Base-by-base conservation (phyloP, 2,888 invertebrate genomes). In the Epirrita christyi region DNA sequence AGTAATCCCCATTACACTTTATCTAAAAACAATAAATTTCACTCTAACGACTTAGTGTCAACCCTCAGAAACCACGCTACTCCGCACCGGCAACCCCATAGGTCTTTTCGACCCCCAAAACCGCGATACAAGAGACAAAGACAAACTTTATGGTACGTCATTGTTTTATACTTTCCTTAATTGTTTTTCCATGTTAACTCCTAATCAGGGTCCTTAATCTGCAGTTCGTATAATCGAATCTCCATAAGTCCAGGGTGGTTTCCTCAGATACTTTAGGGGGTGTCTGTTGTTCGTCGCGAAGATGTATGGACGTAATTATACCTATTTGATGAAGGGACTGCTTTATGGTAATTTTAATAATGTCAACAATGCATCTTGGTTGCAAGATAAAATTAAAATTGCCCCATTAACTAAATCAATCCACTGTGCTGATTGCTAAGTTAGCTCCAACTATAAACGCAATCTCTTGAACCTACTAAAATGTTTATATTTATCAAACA, bases 151-250 rank as follows among this genome's bases (percentile, higher is more conserved):
- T 80, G 84, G 78, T 81, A 76, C 75, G 80, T 86, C 88, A 88
- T 89, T 88, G 88, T 88, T 84, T 81, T 75, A 83, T 80, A 83
- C 85, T 83, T 85, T 81, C 83, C 80, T 81, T 89, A 89, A 90
- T 90, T 90, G 90, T 90, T 90, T 90, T 90, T 89, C 90, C 88
- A 80, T 90, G 89, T 89, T 82, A 78, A 75, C 71, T 78, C 79
- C 76, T 84, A 80, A 86, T 83, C 85, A 72, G 86, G 83, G 81
- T 78, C 65, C 72, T 70, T 86, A 84, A 88, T 86, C 87, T 85
- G 76, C 68, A 71, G 71, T 72, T 70, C 70, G 73, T 83, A 40
- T 86, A 88, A 90, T 89, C 87, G 83, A 89, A 89, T 89, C 81
- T 86, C 83, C 78, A 83, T 83, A 84, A 81, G 80, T 78, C 75